Percentiles rank a stretch among this genome's conserved stretches.
These are phyloP conservation scores for Drosophila lutescens DNA, from an alignment of 2,888 invertebrate species.

Conservation along the genomic window DNA sequence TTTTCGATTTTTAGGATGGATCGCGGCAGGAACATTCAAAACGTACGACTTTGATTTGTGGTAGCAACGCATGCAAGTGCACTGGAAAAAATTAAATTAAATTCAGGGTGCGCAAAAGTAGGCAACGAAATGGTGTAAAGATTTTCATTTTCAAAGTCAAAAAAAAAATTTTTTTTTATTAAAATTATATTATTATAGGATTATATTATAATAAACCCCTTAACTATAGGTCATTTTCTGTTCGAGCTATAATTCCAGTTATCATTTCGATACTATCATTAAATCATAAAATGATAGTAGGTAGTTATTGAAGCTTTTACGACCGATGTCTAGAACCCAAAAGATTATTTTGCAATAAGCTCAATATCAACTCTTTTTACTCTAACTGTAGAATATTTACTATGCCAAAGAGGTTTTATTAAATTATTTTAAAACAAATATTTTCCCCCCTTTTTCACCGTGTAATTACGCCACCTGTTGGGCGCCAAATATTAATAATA, in stretches of 20 bases:
- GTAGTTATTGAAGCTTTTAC: background rate
- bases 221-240: background rate
- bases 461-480: constrained; percentile 63
- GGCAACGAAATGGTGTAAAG: too few relatives aligned
- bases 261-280: constrained; percentile 1
- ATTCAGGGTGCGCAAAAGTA: too few relatives aligned
- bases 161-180: too few relatives aligned
- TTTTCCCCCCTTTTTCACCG: background rate
- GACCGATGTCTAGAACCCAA: background rate
- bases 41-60: constrained; percentile 52
- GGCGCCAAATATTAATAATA: constrained; percentile 4
- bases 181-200: too few relatives aligned
- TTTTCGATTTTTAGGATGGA: background rate
- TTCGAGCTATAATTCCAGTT: background rate
- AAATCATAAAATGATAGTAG: background rate
- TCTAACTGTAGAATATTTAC: background rate
- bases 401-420: too few relatives aligned
- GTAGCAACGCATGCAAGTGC: constrained; percentile 48
- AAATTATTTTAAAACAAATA: background rate
- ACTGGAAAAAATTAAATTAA: constrained; percentile 1
- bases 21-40: background rate
- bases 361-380: too few relatives aligned
- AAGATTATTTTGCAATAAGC: background rate
- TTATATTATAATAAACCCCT: background rate
- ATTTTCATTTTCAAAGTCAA: too few relatives aligned